Evolutionary conservation across 2,113 vertebrate genomes (phyloP), one percentile per base, ranked within the genome.

Genomic region (Archocentrus centrarchus): DNA sequence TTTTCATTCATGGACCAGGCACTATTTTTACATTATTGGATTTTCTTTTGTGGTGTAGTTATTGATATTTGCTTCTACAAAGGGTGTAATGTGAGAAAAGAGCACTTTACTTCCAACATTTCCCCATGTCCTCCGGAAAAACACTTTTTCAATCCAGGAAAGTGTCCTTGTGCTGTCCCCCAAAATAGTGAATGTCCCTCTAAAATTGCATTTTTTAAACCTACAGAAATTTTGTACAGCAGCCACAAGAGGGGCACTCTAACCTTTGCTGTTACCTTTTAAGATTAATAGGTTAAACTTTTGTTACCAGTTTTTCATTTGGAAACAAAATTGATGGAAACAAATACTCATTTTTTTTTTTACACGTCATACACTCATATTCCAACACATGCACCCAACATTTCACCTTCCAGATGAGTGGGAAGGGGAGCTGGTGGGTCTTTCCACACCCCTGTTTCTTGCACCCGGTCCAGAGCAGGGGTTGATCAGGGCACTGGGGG

Each of bases 91-190:
- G 18, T 53, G 68, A 73, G 68, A 55, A 55, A 73, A 73, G 27
- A 55, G 47, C 17, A 8, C 47, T 73, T 53, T 70, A 0, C 30
- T 53, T 50, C 18, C 68, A 55, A 8, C 68, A 55, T 73, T 73
- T 18, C 47, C 80, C 59, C 77, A 78, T 5, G 39, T 86, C 18
- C 64, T 83, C 83, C 53, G 75, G 75, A 75, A 39, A 58, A 59
- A 60, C 61, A 27, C 18, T 64, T 44, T 64, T 89, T 78, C 50
- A 88, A 79, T 63, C 77, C 53, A 84, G 80, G 88, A 73, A 80
- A 90, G 79, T 68, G 47, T 62, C 81, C 79, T 86, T 82, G 57
- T 59, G 59, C 44, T 8, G 27, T 50, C 15, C 78, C 7, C 20
- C 66, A 1, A 64, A 81, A 80, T 77, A 88, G 61, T 50, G 35